Base-by-base conservation (phyloP, 1,140 invertebrate species). In the Sycophaga agraensis region DNA sequence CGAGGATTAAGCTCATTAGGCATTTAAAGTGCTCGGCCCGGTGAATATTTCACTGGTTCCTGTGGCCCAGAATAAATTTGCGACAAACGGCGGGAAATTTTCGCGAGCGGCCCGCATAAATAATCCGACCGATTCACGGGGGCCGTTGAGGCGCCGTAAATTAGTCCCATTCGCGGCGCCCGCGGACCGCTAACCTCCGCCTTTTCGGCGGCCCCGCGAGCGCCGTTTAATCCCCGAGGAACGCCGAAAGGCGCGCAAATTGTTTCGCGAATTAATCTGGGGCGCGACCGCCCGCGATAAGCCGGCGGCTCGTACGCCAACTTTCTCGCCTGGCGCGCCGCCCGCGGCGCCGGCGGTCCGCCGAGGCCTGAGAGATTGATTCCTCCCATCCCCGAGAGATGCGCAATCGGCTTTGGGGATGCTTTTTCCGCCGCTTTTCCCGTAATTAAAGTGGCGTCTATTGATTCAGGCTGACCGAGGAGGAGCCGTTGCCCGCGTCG, bases 371-470 rank as follows among this genome's bases (percentile, higher is more conserved):
- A 57, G 66, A 71, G 66, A 71, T 69, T 71, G 66, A 71, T 71
- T 63, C 66, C 54, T 61, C 69, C 63, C 67, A n/a, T n/a, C n/a
- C 49, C 60, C 65, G 67, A 71, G 68, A 68, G 68, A 69, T 71
- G 68, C 68, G 66, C 68, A 70, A 70, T 71, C 67, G 60, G 67
- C 66, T 72, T 70, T 70, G 16, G 34, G 12, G 16, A 14, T 1
- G 35, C 12, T 68, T 71, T 72, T 70, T 65, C 68, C 65, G 55
- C 57, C 53, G 67, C 69, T 72, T 69, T 70, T 67, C 66, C 66
- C 65, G 66, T 68, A 70, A 72, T 72, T 70, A 70, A 70, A 70
- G 65, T 68, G n/a, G 64, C 62, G 40, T 66, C 68, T 68, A 69
- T 72, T 66, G 68, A 72, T 69, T 68, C 57, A 43, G 7, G 42